phyloP scores from a whole-genome alignment of 2,113 vertebrate genomes.

The Speoplatyrhinus poulsoni region DNA sequence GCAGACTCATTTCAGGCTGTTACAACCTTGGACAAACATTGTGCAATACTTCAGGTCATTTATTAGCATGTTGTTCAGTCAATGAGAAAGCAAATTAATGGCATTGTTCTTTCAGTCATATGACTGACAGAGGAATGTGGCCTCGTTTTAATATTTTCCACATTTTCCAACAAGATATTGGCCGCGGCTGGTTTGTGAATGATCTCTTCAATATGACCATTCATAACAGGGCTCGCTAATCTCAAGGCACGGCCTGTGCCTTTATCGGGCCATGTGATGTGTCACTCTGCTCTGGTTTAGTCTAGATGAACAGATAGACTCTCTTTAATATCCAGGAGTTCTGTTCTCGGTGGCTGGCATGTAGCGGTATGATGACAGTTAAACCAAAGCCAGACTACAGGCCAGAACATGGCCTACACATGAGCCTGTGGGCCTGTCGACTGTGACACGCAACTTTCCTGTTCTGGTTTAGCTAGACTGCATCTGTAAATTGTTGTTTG shows the following conservation, averaged over 20 bases:
- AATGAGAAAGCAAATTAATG: conserved; percentile 43
- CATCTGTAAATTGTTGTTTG: too few relatives aligned
- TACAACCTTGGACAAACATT: conserved; percentile 72
- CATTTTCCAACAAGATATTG: conserved; percentile 26
- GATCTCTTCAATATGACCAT: conserved; percentile 17
- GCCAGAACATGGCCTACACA: conserved; percentile 55
- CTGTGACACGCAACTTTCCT: conserved; percentile 13
- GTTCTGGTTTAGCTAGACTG: too few relatives aligned
- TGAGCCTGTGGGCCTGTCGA: conserved; percentile 18
- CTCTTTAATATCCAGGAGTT: conserved; percentile 75
- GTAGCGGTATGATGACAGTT: conserved; percentile 71
- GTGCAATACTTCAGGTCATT: conserved; percentile 62
- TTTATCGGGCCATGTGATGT: conserved; percentile 53
- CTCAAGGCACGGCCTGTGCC: conserved; percentile 20
- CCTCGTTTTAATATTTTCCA: conserved; percentile 54
- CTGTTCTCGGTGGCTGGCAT: conserved; percentile 70
- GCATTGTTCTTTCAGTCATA: conserved; percentile 54
- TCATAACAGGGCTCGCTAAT: conserved; percentile 24
- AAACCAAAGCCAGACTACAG: conserved; percentile 63
- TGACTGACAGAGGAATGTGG: conserved; percentile 44
- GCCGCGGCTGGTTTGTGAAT: conserved; percentile 26
- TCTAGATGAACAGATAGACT: conserved; percentile 73
- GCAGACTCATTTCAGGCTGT: conserved; percentile 54
- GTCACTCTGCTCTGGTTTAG: conserved; percentile 61
- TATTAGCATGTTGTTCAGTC: conserved; percentile 51